A percentile compares a stretch with the other conserved stretches of the same genome.
Evolutionary conservation across 2,797 vertebrate species (phyloP).

Genomic region (Liasis olivaceus): DNA sequence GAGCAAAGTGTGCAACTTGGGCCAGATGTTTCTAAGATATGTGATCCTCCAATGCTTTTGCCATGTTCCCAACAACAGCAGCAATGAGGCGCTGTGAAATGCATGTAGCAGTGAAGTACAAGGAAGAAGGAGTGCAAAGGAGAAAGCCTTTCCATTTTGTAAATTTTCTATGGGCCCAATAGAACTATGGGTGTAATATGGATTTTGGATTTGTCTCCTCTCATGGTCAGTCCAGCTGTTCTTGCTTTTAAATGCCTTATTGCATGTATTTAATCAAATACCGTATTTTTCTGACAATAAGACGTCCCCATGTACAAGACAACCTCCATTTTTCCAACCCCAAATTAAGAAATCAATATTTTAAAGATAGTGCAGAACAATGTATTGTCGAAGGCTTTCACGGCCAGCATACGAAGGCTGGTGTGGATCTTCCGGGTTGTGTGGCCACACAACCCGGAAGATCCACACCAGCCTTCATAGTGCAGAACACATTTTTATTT

Average conservation of each 20-base stretch:
- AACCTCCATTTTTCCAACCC: no score
- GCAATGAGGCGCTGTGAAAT: background rate
- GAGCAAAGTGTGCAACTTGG: conserved; percentile 29
- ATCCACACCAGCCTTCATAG: no score
- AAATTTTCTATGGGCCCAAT: background rate
- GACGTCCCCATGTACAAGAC: no score
- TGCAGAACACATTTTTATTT: no score
- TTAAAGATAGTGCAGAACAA: no score
- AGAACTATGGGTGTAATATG: background rate
- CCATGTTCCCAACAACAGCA: conserved; percentile 17
- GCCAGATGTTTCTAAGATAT: conserved; percentile 22
- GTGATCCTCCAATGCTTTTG: conserved; percentile 24
- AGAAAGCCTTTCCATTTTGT: background rate
- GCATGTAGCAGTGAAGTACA: background rate
- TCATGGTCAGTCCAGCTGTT: background rate
- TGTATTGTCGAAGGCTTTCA: no score
- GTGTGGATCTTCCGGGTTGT: no score
- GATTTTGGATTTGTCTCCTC: background rate
- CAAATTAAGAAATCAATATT: no score
- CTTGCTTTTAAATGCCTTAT: background rate
- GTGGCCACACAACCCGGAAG: no score
- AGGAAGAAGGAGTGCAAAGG: background rate
- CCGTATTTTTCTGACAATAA: no score
- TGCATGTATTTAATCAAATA: conserved; percentile 3
- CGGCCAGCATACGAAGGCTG: no score